Evolutionary conservation across 1,140 invertebrate species (phyloP).

Genomic region (Solen grandis): DNA sequence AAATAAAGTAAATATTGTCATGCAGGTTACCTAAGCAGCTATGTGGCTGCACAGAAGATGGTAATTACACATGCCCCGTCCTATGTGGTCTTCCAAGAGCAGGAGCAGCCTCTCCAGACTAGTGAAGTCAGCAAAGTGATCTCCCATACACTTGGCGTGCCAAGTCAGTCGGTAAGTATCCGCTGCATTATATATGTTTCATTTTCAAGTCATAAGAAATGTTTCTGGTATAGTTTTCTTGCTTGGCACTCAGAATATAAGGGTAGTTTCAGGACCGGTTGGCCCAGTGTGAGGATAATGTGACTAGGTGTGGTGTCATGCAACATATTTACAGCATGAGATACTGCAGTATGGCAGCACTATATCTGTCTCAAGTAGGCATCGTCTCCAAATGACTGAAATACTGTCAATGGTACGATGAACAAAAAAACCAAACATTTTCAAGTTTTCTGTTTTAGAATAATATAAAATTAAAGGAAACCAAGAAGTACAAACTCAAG

Average conservation of each 20-base stretch:
- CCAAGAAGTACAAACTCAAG: too few species aligned
- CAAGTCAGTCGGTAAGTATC: slow-evolving; percentile 60
- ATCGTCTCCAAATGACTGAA: too few species aligned
- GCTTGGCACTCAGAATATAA: too few species aligned
- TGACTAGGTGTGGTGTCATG: too few species aligned
- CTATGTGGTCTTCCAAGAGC: slow-evolving; percentile 73
- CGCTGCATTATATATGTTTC: background rate
- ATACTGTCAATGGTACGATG: too few species aligned
- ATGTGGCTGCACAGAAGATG: slow-evolving; percentile 61
- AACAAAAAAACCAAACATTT: background rate
- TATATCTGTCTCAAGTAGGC: too few species aligned
- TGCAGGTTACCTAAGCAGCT: slow-evolving; percentile 16
- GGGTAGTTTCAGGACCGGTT: too few species aligned
- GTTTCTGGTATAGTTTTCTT: background rate
- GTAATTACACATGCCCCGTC: slow-evolving; percentile 75
- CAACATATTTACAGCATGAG: too few species aligned
- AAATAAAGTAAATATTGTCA: background rate
- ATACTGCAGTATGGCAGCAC: too few species aligned
- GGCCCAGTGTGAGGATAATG: too few species aligned
- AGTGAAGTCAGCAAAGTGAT: slow-evolving; percentile 76
- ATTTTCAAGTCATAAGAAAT: background rate
- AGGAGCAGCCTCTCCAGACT: slow-evolving; percentile 62
- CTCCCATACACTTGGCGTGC: slow-evolving; percentile 70
- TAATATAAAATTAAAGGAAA: too few species aligned
- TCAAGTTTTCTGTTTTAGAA: too few species aligned